A percentile compares a stretch with the other conserved stretches of the same genome.
Evolutionary conservation across 1,140 invertebrate species (phyloP).

Genomic region (Diachasmimorpha longicaudata): DNA sequence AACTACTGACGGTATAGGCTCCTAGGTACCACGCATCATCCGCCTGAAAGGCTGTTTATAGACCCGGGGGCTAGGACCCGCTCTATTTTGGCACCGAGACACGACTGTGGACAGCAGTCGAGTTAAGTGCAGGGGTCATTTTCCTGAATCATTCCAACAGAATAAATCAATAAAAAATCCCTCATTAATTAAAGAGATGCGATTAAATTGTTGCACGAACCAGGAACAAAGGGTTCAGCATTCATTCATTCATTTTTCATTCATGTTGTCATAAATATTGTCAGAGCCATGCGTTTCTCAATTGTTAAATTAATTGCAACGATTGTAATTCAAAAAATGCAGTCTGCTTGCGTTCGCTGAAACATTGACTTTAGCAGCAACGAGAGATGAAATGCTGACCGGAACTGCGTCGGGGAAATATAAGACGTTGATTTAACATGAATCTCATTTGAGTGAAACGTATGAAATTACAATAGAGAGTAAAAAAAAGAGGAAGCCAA

Average conservation of each 20-base stretch:
- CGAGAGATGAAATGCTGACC: background rate
- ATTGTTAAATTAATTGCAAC: no score
- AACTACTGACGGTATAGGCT: background rate
- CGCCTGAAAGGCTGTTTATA: conserved; percentile 8
- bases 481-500: background rate
- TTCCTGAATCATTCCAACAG: no score
- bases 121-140: conserved; percentile 7
- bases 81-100: conserved; percentile 7
- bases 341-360: background rate
- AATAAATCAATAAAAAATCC: no score
- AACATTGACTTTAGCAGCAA: background rate
- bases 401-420: conserved; percentile 14
- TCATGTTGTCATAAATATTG: background rate
- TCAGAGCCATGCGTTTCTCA: no score
- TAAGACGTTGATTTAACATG: conserved; percentile 2
- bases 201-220: no score
- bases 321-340: background rate
- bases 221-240: no score
- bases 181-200: no score
- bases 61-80: background rate
- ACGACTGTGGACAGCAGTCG: background rate
- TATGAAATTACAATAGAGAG: conserved; percentile 16
- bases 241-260: background rate
- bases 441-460: background rate
- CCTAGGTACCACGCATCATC: background rate